Conservation (phyloP, 1,140 invertebrate genomes). For the Meloidogyne exigua region DNA sequence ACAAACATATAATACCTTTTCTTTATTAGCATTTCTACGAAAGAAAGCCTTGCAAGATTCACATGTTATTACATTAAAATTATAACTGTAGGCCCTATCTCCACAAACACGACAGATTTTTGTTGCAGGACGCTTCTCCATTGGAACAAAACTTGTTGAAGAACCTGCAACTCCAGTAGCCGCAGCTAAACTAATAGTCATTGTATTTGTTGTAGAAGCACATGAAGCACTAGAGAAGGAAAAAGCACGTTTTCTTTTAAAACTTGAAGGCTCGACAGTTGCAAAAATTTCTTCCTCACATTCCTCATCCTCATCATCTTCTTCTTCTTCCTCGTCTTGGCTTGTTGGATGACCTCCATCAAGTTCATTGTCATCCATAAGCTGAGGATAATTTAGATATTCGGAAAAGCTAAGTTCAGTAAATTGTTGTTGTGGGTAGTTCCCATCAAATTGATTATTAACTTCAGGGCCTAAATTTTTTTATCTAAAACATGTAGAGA, state of each 20-base stretch:
- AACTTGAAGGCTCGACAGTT: neutral
- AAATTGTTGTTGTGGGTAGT: neutral
- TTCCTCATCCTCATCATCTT: slow-evolving; percentile 5
- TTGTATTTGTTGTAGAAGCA: slow-evolving; percentile 26
- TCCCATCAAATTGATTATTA: slow-evolving; percentile 1
- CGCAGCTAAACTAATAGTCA: slow-evolving; percentile 19
- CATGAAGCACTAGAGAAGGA: slow-evolving; percentile 24
- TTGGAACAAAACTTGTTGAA: slow-evolving; percentile 23
- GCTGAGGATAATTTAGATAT: slow-evolving; percentile 6
- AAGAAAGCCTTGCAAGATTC: slow-evolving; percentile 98
- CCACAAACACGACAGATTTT: slow-evolving; percentile 82
- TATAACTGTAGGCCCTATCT: slow-evolving; percentile 83
- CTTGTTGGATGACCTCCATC: slow-evolving; percentile 4
- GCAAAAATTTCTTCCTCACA: neutral
- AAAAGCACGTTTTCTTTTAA: slow-evolving; percentile 21
- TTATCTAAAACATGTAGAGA: neutral
- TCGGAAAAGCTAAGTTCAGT: neutral
- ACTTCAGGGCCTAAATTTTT: neutral
- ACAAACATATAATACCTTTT: slow-evolving; percentile 7
- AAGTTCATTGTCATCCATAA: neutral
- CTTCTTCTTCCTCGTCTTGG: neutral
- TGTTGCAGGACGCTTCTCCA: slow-evolving; percentile 54
- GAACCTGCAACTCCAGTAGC: neutral
- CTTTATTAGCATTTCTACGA: slow-evolving; percentile 76
- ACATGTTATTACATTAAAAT: slow-evolving; percentile 83